Evolutionary conservation across 2,888 invertebrate species (phyloP).

Genomic region (Rhaphigaster nebulosa): DNA sequence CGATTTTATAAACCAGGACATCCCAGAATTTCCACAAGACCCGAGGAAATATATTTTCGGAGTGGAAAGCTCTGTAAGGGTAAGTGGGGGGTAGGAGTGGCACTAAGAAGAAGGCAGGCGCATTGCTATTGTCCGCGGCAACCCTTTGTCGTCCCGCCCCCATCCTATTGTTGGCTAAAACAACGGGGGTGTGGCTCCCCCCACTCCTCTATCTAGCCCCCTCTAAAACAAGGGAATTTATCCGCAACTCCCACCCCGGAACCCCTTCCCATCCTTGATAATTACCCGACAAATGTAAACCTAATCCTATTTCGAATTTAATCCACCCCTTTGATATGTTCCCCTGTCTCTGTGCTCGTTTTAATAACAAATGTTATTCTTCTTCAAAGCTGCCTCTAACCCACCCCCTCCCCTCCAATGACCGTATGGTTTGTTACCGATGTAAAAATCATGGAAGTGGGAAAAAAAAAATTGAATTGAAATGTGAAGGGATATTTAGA

Average conservation of each 20-base stretch:
- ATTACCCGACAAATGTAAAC: slow-evolving; percentile 49
- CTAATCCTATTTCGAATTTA: slow-evolving; percentile 46
- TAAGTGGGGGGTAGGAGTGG: slow-evolving; percentile 50
- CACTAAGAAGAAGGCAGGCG: slow-evolving; percentile 55
- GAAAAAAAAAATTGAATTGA: background rate
- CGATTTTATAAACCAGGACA: background rate
- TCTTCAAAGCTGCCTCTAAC: background rate
- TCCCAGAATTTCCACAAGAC: background rate
- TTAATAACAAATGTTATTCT: slow-evolving; percentile 47
- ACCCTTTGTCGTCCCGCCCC: slow-evolving; percentile 55
- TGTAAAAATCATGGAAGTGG: slow-evolving; percentile 7
- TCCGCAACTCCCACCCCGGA: slow-evolving; percentile 18
- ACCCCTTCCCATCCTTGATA: background rate
- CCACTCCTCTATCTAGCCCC: background rate
- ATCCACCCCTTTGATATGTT: slow-evolving; percentile 23
- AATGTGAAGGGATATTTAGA: background rate
- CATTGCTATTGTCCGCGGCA: slow-evolving; percentile 52
- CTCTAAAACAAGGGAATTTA: slow-evolving; percentile 50
- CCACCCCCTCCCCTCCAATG: background rate
- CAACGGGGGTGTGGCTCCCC: slow-evolving; percentile 45
- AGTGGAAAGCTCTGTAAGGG: background rate
- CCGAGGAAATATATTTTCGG: background rate
- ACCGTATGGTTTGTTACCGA: slow-evolving; percentile 33
- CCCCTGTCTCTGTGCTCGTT: background rate
- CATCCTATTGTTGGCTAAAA: slow-evolving; percentile 56